Evolutionary conservation across 2,888 invertebrate genomes (phyloP).

Genomic region (Philereme transversata): DNA sequence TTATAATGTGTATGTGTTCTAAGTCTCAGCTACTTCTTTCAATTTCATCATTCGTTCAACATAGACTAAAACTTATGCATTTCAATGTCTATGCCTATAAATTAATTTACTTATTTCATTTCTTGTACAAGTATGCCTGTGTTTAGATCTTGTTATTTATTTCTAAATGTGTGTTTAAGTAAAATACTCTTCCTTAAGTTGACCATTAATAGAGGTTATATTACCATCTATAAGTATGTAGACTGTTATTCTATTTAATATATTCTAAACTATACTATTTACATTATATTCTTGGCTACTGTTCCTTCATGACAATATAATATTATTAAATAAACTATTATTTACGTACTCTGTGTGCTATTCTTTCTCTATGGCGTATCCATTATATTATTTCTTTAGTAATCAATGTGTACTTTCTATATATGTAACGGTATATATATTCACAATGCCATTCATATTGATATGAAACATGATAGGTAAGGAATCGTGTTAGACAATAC

Average conservation of each 20-base stretch:
- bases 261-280: slow-evolving; percentile 36
- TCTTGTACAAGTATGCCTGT: slow-evolving; percentile 30
- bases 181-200: slow-evolving; percentile 20
- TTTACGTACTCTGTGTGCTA: slow-evolving; percentile 24
- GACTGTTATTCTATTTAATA: slow-evolving; percentile 38
- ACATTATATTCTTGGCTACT: slow-evolving; percentile 57
- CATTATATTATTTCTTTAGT: slow-evolving; percentile 33
- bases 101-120: slow-evolving; percentile 2
- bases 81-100: slow-evolving; percentile 1
- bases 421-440: slow-evolving; percentile 75
- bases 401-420: slow-evolving; percentile 60
- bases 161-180: slow-evolving; percentile 20
- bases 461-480: slow-evolving; percentile 83
- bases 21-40: slow-evolving; percentile 58
- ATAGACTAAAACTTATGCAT: slow-evolving; percentile 3
- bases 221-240: slow-evolving; percentile 21
- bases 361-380: slow-evolving; percentile 32
- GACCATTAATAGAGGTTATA: slow-evolving; percentile 25
- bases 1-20: slow-evolving; percentile 77
- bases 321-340: slow-evolving; percentile 12
- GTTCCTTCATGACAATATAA: slow-evolving; percentile 77
- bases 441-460: slow-evolving; percentile 74
- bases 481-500: slow-evolving; percentile 84
- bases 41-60: slow-evolving; percentile 40
- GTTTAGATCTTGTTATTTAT: slow-evolving; percentile 32